Evolutionary conservation across 2,113 vertebrate species (phyloP).

Genomic region (Polypterus bichir): DNA sequence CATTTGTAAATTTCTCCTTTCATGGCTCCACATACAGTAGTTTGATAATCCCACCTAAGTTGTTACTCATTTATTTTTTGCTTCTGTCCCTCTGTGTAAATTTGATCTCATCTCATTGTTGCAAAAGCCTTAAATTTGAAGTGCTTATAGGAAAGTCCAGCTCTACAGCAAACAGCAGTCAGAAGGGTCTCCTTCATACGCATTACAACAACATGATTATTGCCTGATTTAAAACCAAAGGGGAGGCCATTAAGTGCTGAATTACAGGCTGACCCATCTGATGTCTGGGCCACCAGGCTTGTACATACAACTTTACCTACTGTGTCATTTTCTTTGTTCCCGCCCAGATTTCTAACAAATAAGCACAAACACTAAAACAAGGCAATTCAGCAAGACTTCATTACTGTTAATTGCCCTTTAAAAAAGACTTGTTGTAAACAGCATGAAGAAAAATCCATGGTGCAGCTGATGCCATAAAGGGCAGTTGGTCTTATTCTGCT

Average conservation of each 20-base stretch:
- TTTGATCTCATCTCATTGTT: too few species aligned
- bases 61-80: too few species aligned
- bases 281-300: slow-evolving; percentile 35
- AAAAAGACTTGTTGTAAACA: slow-evolving; percentile 36
- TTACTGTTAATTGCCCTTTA: slow-evolving; percentile 36
- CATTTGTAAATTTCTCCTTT: too few species aligned
- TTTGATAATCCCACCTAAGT: too few species aligned
- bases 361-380: slow-evolving; percentile 35
- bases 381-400: slow-evolving; percentile 34
- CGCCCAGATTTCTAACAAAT: slow-evolving; percentile 31
- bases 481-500: slow-evolving; percentile 35
- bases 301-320: slow-evolving; percentile 17
- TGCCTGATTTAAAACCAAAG: slow-evolving; percentile 33
- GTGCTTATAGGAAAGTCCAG: too few species aligned
- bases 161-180: too few species aligned
- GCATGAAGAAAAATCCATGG: slow-evolving; percentile 28
- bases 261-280: slow-evolving; percentile 41
- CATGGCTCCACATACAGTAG: too few species aligned
- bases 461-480: slow-evolving; percentile 45
- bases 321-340: slow-evolving; percentile 32
- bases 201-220: slow-evolving; percentile 36
- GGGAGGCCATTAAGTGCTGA: slow-evolving; percentile 45
- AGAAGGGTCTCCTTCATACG: slow-evolving; percentile 18
- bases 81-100: too few species aligned
- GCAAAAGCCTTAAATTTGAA: too few species aligned